These are phyloP conservation scores for Neotragus moschatus DNA, from an alignment of 2,113 vertebrate species.

Conservation along the genomic window DNA sequence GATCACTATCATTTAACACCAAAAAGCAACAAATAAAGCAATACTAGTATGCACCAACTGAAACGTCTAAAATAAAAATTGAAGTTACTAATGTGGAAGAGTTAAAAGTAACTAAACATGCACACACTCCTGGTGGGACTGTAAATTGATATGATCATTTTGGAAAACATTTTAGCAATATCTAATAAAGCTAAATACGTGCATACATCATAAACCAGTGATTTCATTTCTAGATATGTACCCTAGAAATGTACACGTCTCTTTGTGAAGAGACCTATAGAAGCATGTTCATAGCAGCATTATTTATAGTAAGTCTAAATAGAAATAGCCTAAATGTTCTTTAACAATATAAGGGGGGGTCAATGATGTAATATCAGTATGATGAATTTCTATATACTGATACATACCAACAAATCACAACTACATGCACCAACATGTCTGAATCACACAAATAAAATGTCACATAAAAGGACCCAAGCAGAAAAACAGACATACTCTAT, in stretches of 20 bases:
- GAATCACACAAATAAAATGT: not conserved
- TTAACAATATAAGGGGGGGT: not conserved
- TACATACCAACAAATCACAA: not conserved
- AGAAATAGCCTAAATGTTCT: not conserved
- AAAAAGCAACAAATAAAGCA: not conserved
- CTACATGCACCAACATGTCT: not conserved
- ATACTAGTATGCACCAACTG: not conserved
- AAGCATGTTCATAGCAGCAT: not conserved
- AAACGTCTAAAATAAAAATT: not conserved
- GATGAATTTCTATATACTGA: not conserved
- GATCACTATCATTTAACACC: not conserved
- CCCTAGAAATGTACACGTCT: not conserved
- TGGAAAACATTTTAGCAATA: not conserved
- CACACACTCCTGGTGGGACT: not conserved
- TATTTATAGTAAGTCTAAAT: not conserved
- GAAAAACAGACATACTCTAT: not conserved
- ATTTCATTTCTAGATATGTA: not conserved
- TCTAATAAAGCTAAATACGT: not conserved
- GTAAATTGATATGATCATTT: not conserved
- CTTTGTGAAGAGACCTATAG: not conserved
- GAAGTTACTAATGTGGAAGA: not conserved
- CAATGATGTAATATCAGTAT: not conserved
- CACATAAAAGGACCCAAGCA: not conserved
- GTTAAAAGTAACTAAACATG: not conserved
- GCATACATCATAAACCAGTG: not conserved